These are phyloP conservation scores for Pseudochirops corinnae DNA, from an alignment of 2,797 vertebrate species.

Conservation along the genomic window DNA sequence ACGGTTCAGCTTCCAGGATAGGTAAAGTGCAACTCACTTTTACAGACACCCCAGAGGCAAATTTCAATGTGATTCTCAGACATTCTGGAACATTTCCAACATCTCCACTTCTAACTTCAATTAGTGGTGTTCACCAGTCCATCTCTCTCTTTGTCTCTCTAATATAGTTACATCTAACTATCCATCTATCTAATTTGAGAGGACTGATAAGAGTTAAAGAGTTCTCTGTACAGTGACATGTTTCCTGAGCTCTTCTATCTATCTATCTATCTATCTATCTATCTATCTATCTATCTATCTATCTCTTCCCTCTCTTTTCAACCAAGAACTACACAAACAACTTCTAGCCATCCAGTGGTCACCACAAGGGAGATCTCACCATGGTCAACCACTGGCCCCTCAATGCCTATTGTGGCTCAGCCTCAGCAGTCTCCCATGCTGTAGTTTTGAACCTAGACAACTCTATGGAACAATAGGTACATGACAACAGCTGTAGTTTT, in stretches of 20 bases:
- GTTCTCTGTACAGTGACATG: neutral
- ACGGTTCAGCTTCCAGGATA: neutral
- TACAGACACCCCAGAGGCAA: neutral
- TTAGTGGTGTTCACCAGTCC: neutral
- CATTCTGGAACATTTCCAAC: neutral
- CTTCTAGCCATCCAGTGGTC: neutral
- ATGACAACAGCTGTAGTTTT: neutral
- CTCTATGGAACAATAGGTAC: fast-evolving
- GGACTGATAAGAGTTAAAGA: neutral
- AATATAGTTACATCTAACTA: too few relatives aligned
- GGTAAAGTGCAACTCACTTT: neutral
- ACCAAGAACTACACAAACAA: neutral
- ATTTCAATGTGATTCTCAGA: neutral
- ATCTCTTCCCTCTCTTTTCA: neutral
- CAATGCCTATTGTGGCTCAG: neutral
- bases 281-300: too few relatives aligned
- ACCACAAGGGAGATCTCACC: neutral
- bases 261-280: too few relatives aligned
- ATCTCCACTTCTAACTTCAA: neutral
- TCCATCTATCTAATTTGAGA: neutral
- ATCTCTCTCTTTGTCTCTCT: neutral
- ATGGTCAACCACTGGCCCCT: neutral
- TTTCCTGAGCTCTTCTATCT: neutral
- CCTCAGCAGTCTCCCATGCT: neutral
- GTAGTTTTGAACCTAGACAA: neutral